A percentile compares a stretch with the other conserved stretches of the same genome.
Evolutionary conservation across 1,140 invertebrate species (phyloP).

Genomic region (Goniozus legneri): DNA sequence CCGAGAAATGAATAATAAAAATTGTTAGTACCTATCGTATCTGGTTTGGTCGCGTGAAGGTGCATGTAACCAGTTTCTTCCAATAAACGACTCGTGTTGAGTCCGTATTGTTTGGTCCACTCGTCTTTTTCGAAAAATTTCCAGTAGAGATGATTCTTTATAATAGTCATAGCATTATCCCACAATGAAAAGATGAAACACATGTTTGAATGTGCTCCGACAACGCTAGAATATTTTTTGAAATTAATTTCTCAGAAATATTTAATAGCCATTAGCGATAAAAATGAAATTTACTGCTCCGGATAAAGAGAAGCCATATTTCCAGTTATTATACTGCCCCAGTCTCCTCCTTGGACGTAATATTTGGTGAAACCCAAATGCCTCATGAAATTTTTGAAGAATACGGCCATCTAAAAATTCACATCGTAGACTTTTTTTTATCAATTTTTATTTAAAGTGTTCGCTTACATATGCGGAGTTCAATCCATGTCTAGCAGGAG

Average conservation of each 20-base stretch:
- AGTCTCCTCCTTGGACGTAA: conserved; percentile 84
- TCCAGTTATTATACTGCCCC: conserved; percentile 64
- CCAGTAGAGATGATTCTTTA: too few species aligned
- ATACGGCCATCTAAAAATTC: conserved; percentile 63
- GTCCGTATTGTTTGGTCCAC: too few species aligned
- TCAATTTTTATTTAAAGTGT: neutral
- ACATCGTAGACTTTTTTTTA: neutral
- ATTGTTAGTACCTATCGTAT: conserved; percentile 71
- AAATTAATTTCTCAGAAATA: conserved; percentile 2
- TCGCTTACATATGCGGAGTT: conserved; percentile 29
- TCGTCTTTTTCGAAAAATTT: too few species aligned
- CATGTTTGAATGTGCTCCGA: conserved; percentile 63
- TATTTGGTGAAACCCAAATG: conserved; percentile 73
- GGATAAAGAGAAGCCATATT: conserved; percentile 67
- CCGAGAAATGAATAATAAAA: neutral
- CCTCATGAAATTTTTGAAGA: conserved; percentile 81
- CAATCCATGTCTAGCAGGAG: conserved; percentile 39
- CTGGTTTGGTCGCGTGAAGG: conserved; percentile 85
- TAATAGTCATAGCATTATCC: too few species aligned
- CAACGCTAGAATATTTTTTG: conserved; percentile 54
- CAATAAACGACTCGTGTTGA: conserved; percentile 53
- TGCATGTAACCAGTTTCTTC: conserved; percentile 79
- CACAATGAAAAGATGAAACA: too few species aligned
- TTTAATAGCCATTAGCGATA: neutral
- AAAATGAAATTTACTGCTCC: conserved; percentile 52